phyloP scores from a whole-genome alignment of 2,113 vertebrate genomes.

The Crypturellus undulatus region DNA sequence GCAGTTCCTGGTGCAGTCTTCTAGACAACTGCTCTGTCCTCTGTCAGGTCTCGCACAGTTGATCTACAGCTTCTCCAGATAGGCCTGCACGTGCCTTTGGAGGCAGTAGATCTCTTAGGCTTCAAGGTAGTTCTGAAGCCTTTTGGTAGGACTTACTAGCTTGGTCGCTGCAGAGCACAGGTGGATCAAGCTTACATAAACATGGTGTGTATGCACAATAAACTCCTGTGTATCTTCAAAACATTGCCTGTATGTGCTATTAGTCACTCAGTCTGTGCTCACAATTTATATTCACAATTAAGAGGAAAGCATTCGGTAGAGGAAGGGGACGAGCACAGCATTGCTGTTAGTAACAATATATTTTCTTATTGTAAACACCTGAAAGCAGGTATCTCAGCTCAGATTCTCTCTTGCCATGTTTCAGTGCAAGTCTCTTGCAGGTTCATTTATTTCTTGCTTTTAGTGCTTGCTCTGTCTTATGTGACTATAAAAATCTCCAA shows the following conservation, averaged over 20 bases:
- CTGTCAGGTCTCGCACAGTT: not conserved
- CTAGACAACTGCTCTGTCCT: not conserved
- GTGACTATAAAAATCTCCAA: not conserved
- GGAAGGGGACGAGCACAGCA: not conserved
- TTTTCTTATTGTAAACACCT: no score
- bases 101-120: not conserved
- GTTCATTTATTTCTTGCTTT: not conserved
- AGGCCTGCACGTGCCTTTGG: not conserved
- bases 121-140: not conserved
- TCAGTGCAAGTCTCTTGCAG: not conserved
- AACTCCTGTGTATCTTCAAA: accelerated
- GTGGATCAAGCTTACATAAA: accelerated
- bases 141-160: accelerated
- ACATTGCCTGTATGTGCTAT: accelerated
- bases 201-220: accelerated
- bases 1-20: not conserved
- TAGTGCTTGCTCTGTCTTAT: not conserved
- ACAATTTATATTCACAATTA: not conserved
- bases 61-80: not conserved
- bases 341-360: not conserved
- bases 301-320: not conserved
- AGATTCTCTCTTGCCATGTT: not conserved
- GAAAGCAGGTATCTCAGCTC: no score
- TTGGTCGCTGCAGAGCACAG: not conserved
- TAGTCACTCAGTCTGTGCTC: not conserved